Evolutionary conservation across 2,888 invertebrate species (phyloP).

Genomic region (Noctua janthina): DNA sequence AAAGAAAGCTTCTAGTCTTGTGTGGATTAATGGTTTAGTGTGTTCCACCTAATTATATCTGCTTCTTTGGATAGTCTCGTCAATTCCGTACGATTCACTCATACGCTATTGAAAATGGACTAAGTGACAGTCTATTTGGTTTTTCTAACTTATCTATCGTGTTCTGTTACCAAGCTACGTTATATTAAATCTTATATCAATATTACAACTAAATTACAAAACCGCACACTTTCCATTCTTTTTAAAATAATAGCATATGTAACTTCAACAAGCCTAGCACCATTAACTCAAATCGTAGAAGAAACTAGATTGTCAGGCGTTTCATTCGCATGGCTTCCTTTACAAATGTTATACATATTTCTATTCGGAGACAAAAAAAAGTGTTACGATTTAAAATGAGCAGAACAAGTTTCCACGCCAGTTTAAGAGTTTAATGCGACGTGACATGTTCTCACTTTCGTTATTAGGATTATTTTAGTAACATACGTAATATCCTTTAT

Average conservation of each 20-base stretch:
- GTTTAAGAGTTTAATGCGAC: conserved; percentile 75
- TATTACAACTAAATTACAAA: conserved; percentile 5
- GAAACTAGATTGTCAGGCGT: conserved; percentile 11
- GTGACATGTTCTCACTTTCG: conserved; percentile 76
- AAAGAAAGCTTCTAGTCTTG: conserved; percentile 32
- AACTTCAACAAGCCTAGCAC: conserved; percentile 4
- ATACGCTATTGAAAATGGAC: not conserved
- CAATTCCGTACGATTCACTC: not conserved
- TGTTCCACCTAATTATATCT: not conserved
- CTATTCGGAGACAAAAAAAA: conserved; percentile 22
- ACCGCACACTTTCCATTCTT: conserved; percentile 19
- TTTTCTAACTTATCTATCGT: not conserved
- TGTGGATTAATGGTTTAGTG: conserved; percentile 6
- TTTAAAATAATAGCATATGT: conserved; percentile 15
- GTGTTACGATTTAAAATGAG: conserved; percentile 50
- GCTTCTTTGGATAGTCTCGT: not conserved
- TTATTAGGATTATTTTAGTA: conserved; percentile 67
- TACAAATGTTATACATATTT: conserved; percentile 22
- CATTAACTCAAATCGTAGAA: conserved; percentile 5
- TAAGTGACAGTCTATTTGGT: not conserved
- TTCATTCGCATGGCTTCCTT: conserved; percentile 39
- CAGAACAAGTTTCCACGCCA: conserved; percentile 67
- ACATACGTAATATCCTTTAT: conserved; percentile 52
- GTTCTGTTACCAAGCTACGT: not conserved
- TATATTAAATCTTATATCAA: not conserved